A percentile compares a stretch with the other conserved stretches of the same genome.
Conservation (phyloP, 2,797 vertebrate species). For the Mormyrus hasselquistii region DNA sequence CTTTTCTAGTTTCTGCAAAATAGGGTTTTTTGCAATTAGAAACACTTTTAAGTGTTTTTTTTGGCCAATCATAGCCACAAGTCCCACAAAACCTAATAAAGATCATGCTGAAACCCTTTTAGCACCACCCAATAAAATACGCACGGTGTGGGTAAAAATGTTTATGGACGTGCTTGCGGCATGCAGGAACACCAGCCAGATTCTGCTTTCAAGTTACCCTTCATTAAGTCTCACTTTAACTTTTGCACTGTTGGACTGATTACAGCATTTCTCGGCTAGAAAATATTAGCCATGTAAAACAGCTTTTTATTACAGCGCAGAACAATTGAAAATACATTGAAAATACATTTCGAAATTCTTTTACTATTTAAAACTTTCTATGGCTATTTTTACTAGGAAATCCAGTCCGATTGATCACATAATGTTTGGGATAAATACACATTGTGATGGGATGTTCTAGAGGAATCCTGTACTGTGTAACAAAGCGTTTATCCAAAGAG, state of each 20-base stretch:
- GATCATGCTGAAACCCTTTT: neutral
- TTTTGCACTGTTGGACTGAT: neutral
- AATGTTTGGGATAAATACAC: neutral
- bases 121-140: neutral
- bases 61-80: neutral
- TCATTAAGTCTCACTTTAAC: neutral
- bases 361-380: neutral
- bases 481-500: neutral
- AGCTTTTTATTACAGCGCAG: neutral
- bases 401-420: neutral
- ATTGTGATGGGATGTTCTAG: neutral
- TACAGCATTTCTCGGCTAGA: neutral
- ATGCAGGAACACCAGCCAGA: neutral
- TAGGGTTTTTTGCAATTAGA: neutral
- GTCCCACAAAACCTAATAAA: neutral
- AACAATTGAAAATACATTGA: neutral
- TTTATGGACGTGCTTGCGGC: neutral
- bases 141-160: neutral
- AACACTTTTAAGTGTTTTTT: neutral
- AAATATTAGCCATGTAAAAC: neutral
- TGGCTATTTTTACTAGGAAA: neutral
- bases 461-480: neutral
- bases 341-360: neutral
- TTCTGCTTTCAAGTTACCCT: neutral
- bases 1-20: neutral